phyloP scores from a whole-genome alignment of 2,888 invertebrate species.

The Tryphoninae sp. region DNA sequence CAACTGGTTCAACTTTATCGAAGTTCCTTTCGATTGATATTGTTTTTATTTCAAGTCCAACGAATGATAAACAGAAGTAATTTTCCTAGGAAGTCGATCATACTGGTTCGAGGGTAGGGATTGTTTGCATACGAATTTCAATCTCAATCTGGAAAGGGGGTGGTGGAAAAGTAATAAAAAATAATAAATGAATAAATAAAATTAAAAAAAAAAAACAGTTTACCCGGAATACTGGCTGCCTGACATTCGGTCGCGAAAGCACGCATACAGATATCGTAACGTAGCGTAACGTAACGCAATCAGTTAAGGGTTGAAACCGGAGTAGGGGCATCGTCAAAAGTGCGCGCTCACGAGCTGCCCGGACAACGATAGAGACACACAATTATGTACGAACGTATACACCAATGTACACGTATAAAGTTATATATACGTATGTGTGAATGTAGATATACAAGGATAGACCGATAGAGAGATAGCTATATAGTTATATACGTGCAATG shows the following conservation, averaged over 20 bases:
- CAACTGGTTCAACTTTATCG: too few species aligned
- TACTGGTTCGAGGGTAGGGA: too few species aligned
- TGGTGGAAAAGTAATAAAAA: too few species aligned
- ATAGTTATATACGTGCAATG: conserved; percentile 29
- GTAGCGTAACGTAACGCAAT: conserved; percentile 68
- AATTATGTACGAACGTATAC: background rate
- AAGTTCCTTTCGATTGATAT: too few species aligned
- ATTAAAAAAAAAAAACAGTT: too few species aligned
- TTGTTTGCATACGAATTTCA: too few species aligned
- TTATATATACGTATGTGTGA: background rate
- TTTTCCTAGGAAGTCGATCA: too few species aligned
- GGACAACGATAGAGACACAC: conserved; percentile 26
- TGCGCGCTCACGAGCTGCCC: conserved; percentile 11
- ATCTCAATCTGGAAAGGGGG: too few species aligned
- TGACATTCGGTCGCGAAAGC: background rate
- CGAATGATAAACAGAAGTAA: too few species aligned
- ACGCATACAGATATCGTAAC: conserved; percentile 58
- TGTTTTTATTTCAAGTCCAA: too few species aligned
- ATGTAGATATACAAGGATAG: conserved; percentile 22
- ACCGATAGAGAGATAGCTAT: conserved; percentile 46
- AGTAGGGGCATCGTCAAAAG: conserved; percentile 40
- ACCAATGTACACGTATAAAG: conserved; percentile 1
- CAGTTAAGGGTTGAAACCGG: conserved; percentile 52
- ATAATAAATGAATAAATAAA: too few species aligned
- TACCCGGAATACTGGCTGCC: too few species aligned